Base-by-base conservation (phyloP, 2,113 vertebrate genomes). In the Platycercus adscitus region DNA sequence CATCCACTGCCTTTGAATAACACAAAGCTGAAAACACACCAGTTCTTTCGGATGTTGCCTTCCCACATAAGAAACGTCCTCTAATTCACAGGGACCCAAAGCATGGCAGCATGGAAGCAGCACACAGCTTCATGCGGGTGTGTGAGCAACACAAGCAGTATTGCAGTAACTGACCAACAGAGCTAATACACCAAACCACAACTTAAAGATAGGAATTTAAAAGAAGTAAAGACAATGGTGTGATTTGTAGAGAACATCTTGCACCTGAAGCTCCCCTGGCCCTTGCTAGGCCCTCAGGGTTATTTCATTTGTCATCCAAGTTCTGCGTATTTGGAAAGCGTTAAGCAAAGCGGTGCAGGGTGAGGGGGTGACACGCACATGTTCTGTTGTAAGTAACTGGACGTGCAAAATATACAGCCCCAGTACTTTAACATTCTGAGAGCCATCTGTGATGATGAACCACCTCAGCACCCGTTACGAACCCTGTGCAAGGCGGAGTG, bases 121-220 rank as follows among this genome's bases (percentile, higher is more conserved):
- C 2, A 1, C 4, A 1, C 6, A n/a, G 18, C 35, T 37, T 21
- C 6, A 0, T 21, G 14, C 2, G 0, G 50, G 15, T 26, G 17
- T 0, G 35, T 5, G 13, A 31, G 35, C 68, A 17, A 5, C 43
- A 37, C 31, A n/a, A n/a, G 9, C 31, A 2, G 1, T 5, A 3
- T 35, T 65, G 4, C 29, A 24, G 24, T 28, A 3, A 35, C 56
- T 6, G 17, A 43, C 35, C 35, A 25, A 14, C 29, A 4, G 37
- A 26, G 44, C 53, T 19, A 19, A 82, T 23, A 26, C 31, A 39
- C 52, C 46, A 4, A 44, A 19, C 4, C 4, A 8, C 21, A 37
- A 13, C 9, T 19, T 14, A 43, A 64, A 47, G 16, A 25, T 63
- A 72, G 23, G 14, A 41, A 29, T 56, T n/a, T 11, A 24, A 39